Percentiles rank a stretch among this genome's conserved stretches.
Evolutionary conservation across 35 echinoderm and acorn worm genomes (phyloP).

Genomic region (Ophioderma brevispina): DNA sequence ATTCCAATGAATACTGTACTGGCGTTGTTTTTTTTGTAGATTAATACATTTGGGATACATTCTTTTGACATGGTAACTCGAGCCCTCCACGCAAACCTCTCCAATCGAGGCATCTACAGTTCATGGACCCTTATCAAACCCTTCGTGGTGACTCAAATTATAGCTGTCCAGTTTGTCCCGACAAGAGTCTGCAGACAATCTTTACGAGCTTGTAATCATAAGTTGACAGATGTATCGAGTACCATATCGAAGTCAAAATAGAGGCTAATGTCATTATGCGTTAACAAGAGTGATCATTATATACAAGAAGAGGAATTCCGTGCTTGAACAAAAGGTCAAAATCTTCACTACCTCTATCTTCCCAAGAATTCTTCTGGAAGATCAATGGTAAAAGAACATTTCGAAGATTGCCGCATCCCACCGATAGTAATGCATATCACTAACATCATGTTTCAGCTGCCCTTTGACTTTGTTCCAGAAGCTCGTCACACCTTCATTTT

Average conservation of each 20-base stretch:
- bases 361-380: slow-evolving; percentile 26
- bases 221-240: slow-evolving; percentile 29
- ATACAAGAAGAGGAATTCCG: slow-evolving; percentile 54
- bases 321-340: slow-evolving; percentile 23
- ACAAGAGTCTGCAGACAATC: neutral
- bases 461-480: neutral
- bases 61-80: neutral
- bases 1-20: neutral
- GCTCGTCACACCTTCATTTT: neutral
- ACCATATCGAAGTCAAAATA: slow-evolving; percentile 39
- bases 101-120: neutral
- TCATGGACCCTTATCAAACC: neutral
- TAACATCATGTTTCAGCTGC: neutral
- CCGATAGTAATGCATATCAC: slow-evolving; percentile 19
- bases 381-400: slow-evolving; percentile 28
- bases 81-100: slow-evolving; percentile 32
- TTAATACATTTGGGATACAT: neutral
- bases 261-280: neutral
- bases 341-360: neutral
- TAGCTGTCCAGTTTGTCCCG: neutral
- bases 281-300: slow-evolving; percentile 29
- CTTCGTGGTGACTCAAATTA: neutral
- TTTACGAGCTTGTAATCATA: slow-evolving; percentile 9
- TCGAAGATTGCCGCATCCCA: slow-evolving; percentile 42
- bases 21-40: neutral